Conservation (phyloP, 2,888 invertebrate species). For the Tetheella fluctuosa region DNA sequence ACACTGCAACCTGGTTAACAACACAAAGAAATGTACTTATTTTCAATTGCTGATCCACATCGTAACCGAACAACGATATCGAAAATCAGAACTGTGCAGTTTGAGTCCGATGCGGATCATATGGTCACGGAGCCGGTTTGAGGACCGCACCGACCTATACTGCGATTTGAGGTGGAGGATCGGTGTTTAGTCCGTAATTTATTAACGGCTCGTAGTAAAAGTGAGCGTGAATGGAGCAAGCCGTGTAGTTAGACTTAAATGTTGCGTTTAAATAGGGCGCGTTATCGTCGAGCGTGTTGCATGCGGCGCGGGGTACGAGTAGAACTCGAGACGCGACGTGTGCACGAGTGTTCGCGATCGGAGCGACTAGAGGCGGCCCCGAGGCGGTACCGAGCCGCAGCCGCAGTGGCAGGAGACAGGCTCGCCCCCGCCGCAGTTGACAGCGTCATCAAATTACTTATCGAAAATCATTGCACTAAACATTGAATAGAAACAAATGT, state of each 20-base stretch:
- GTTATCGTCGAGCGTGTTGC: slow-evolving; percentile 62
- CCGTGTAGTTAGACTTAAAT: slow-evolving; percentile 60
- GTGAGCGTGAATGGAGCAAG: slow-evolving; percentile 50
- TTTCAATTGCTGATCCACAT: slow-evolving; percentile 70
- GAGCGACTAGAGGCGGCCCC: slow-evolving; percentile 60
- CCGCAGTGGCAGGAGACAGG: slow-evolving; percentile 35
- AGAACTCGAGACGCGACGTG: slow-evolving; percentile 59
- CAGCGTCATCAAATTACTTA: slow-evolving; percentile 51
- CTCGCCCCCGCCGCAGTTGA: slow-evolving; percentile 50
- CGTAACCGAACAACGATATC: slow-evolving; percentile 61
- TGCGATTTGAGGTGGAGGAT: slow-evolving; percentile 40
- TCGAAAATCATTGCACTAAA: slow-evolving; percentile 61
- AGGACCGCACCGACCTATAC: slow-evolving; percentile 38
- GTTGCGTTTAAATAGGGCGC: slow-evolving; percentile 70
- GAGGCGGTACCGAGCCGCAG: slow-evolving; percentile 31
- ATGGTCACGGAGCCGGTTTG: slow-evolving; percentile 73
- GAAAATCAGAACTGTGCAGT: slow-evolving; percentile 58
- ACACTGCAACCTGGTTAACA: slow-evolving; percentile 44
- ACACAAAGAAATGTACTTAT: slow-evolving; percentile 54
- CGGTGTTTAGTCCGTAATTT: slow-evolving; percentile 34
- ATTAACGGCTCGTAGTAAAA: slow-evolving; percentile 42
- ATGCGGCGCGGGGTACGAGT: slow-evolving; percentile 29
- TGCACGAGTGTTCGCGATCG: slow-evolving; percentile 66
- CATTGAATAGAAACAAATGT: slow-evolving; percentile 61
- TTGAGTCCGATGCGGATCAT: slow-evolving; percentile 62